Percentiles rank a stretch among this genome's conserved stretches.
These are phyloP conservation scores for Crambe crambe DNA, from an alignment of 37 sponge, comb jelly and placozoan species.

Conservation along the genomic window DNA sequence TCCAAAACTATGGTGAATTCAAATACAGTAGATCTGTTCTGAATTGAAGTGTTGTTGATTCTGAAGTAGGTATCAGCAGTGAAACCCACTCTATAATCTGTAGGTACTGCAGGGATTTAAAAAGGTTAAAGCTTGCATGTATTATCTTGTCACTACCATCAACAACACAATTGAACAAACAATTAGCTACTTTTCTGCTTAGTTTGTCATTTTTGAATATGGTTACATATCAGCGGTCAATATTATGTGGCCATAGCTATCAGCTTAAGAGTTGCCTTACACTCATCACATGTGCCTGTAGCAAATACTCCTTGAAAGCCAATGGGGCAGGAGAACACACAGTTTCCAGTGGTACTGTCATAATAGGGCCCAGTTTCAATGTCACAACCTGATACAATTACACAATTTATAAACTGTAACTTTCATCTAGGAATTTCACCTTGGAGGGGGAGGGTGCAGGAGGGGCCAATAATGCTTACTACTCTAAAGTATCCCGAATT, in stretches of 20 bases:
- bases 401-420: not conserved
- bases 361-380: not conserved
- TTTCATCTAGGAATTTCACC: too few relatives aligned
- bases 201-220: too few relatives aligned
- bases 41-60: not conserved
- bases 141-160: not conserved
- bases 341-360: not conserved
- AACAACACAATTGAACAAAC: too few relatives aligned
- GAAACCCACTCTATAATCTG: not conserved
- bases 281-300: not conserved
- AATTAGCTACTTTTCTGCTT: too few relatives aligned
- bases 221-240: too few relatives aligned
- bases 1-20: not conserved
- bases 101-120: not conserved
- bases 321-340: not conserved
- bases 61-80: not conserved
- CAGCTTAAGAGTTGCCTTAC: not conserved
- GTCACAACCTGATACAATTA: not conserved
- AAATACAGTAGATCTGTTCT: not conserved
- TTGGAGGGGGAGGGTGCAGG: too few relatives aligned
- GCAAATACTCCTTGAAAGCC: not conserved
- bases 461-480: too few relatives aligned
- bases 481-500: too few relatives aligned
- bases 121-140: not conserved
- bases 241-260: too few relatives aligned